Base-by-base conservation (phyloP, 2,888 invertebrate genomes). In the Metalampra italica region DNA sequence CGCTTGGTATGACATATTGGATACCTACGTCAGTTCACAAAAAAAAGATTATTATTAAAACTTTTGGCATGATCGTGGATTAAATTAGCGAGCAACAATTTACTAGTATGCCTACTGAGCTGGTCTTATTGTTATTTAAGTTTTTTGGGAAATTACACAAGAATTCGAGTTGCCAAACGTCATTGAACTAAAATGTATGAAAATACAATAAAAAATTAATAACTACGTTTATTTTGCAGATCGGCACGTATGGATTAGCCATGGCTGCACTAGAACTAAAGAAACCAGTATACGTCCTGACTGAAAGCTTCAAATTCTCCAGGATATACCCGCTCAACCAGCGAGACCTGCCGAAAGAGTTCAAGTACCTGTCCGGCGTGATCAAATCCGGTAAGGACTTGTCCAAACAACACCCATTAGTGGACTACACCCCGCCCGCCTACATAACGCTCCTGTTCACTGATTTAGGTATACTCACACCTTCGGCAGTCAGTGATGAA, bases 231-330 rank as follows among this genome's bases (percentile, higher is more conserved):
- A n/a, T n/a, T 59, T 81, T 78, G 30, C 90, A 97, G 92, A 93
- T 97, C 65, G 97, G 97, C 43, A 96, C 94, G 41, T 96, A 95
- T 70, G 93, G 95, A 3, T 91, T 97, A 88, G 96, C 95, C 3
- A 91, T 97, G 64, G 95, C 96, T 72, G 97, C 97, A 0, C 91
- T 93, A 55, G 95, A 95, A 85, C 93, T 97, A 83, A 97, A 98
- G 69, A 98, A 98, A 75, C 97, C 98, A 0, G 94, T 99, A 48
- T 98, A 98, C 78, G 98, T 99, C 0, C 88, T 99, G 15, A 95
- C 98, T 0, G 99, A 99, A 81, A 98, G 98, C 78, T 98, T 98
- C 76, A 99, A 99, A 82, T 99, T 99, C 87, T 94, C 97, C 0
- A 91, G 98, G 54, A 91, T 97, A 54, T 99, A 95, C 82, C 99